These are phyloP conservation scores for Centropyge bicolor DNA, from an alignment of 2,797 vertebrate species.

Conservation along the genomic window DNA sequence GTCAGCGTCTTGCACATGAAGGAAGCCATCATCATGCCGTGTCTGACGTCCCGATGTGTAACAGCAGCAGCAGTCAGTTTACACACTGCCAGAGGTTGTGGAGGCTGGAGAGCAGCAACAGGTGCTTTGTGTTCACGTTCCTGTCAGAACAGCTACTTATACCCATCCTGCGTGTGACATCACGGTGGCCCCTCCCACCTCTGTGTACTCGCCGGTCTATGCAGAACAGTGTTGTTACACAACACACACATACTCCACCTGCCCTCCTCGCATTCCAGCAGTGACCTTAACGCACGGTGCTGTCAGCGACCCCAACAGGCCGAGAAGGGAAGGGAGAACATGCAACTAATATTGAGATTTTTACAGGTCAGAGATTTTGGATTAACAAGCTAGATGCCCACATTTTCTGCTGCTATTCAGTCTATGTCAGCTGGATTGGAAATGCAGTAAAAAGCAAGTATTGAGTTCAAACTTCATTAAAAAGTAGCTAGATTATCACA, in stretches of 20 bases:
- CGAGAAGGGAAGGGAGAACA: background rate
- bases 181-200: constrained; percentile 54
- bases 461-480: background rate
- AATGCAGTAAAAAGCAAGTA: background rate
- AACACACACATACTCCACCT: constrained; percentile 54
- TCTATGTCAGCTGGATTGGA: background rate
- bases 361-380: background rate
- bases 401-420: background rate
- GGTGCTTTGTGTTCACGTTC: constrained; percentile 78
- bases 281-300: background rate
- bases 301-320: constrained; percentile 52
- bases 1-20: constrained; percentile 65
- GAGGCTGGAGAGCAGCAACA: constrained; percentile 66
- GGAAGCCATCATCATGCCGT: constrained; percentile 66
- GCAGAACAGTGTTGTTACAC: constrained; percentile 54
- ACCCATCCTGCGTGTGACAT: constrained; percentile 29
- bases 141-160: constrained; percentile 73
- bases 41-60: constrained; percentile 21
- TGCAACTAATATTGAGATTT: background rate
- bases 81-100: constrained; percentile 9
- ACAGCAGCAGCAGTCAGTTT: constrained; percentile 33
- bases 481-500: background rate
- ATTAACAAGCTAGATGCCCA: background rate
- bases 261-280: constrained; percentile 65
- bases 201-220: constrained; percentile 11